These are phyloP conservation scores for Oligia latruncula DNA, from an alignment of 2,888 invertebrate species.

Conservation along the genomic window DNA sequence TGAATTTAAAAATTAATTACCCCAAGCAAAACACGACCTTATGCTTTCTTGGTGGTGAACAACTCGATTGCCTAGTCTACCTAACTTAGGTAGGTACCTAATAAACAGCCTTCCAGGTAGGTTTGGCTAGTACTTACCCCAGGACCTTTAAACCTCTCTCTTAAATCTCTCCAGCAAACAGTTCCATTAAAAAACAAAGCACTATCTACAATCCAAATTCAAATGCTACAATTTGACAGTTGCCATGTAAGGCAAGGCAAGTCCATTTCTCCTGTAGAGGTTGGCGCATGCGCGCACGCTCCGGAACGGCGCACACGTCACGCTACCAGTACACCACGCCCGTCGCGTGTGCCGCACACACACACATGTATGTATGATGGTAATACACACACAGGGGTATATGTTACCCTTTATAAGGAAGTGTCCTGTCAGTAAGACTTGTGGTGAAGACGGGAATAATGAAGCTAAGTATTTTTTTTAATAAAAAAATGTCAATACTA, in stretches of 20 bases:
- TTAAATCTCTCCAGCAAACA: not conserved
- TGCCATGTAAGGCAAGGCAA: conserved; percentile 59
- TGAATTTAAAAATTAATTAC: conserved; percentile 1
- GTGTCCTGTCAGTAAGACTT: conserved; percentile 29
- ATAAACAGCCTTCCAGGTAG: not conserved
- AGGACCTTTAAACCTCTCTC: not conserved
- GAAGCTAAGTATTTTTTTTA: not conserved
- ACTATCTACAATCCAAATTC: conserved; percentile 7
- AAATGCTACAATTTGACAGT: conserved; percentile 64
- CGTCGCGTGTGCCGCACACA: conserved; percentile 69
- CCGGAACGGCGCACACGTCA: conserved; percentile 86
- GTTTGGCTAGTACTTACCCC: not conserved
- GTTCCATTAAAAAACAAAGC: not conserved
- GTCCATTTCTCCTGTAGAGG: conserved; percentile 64
- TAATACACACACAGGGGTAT: conserved; percentile 4
- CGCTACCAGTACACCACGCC: conserved; percentile 75
- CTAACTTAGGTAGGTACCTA: too few species aligned
- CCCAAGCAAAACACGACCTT: not conserved
- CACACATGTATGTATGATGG: not conserved
- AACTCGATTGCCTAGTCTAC: not conserved
- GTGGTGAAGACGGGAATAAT: conserved; percentile 18
- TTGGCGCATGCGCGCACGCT: conserved; percentile 75
- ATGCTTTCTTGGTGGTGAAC: not conserved
- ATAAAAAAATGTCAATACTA: too few species aligned
- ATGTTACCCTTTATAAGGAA: conserved; percentile 49